These are phyloP conservation scores for Galerucella nymphaeae DNA, from an alignment of 2,888 invertebrate species.

Conservation along the genomic window DNA sequence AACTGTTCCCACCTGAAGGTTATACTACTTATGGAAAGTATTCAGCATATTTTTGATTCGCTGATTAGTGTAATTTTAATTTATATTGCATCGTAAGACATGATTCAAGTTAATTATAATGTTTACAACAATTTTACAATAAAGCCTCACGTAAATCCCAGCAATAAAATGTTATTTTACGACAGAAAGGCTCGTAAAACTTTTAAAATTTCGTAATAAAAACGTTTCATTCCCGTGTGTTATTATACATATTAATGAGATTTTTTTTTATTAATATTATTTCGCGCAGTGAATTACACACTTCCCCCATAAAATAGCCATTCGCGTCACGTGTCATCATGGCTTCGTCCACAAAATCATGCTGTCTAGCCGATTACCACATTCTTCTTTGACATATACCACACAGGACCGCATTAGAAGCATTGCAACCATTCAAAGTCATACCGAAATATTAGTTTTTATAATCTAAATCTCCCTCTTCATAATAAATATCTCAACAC, in stretches of 20 bases:
- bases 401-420: conserved; percentile 3
- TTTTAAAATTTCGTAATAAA: conserved; percentile 18
- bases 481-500: too few species aligned
- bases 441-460: background rate
- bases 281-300: conserved; percentile 6
- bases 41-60: too few species aligned
- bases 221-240: conserved; percentile 4
- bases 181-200: conserved; percentile 7
- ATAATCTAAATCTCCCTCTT: too few species aligned
- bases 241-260: conserved; percentile 22
- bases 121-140: conserved; percentile 1
- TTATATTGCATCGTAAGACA: too few species aligned
- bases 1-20: too few species aligned
- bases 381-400: background rate
- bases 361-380: background rate
- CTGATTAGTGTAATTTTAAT: too few species aligned
- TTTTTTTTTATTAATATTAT: conserved; percentile 19
- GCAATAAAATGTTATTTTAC: conserved; percentile 24
- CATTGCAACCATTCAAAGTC: background rate
- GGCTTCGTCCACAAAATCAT: conserved; percentile 19
- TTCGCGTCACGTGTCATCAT: conserved; percentile 18
- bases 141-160: conserved; percentile 4
- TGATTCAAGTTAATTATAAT: too few species aligned
- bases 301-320: conserved; percentile 9
- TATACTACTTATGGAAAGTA: too few species aligned